Conservation (phyloP, 2,797 vertebrate genomes). For the Oreonectes daqikongensis region DNA sequence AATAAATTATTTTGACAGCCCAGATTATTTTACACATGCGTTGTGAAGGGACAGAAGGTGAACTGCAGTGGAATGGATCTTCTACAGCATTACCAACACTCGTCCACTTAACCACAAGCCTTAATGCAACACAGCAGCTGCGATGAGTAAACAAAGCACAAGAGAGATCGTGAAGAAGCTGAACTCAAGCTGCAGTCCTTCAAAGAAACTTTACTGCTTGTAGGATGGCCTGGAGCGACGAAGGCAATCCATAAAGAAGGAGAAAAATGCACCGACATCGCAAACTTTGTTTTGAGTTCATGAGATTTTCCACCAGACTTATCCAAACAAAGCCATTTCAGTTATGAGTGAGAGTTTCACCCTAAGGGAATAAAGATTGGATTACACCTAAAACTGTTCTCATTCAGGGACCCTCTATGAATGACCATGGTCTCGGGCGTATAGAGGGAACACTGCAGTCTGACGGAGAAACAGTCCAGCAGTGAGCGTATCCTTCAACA, state of each 20-base stretch:
- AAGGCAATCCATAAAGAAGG: neutral
- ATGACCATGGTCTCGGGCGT: conserved; percentile 30
- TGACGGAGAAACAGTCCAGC: conserved; percentile 63
- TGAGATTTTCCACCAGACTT: conserved; percentile 11
- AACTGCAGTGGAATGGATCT: neutral
- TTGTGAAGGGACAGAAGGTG: neutral
- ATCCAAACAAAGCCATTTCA: conserved; percentile 44
- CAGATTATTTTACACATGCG: neutral
- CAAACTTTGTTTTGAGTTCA: conserved; percentile 31
- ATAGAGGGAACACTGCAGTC: conserved; percentile 52
- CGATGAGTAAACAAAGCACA: conserved; percentile 31
- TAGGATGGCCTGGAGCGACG: neutral
- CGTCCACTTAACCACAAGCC: conserved; percentile 26
- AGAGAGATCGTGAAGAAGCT: conserved; percentile 23
- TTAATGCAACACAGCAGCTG: conserved; percentile 22
- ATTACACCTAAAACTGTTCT: conserved; percentile 50
- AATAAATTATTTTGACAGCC: neutral
- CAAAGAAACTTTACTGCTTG: conserved; percentile 5
- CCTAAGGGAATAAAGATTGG: conserved; percentile 44
- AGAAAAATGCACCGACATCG: conserved; percentile 6
- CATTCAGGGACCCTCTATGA: conserved; percentile 36
- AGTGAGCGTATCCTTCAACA: conserved; percentile 75
- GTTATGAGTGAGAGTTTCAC: conserved; percentile 32
- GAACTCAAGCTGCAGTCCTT: conserved; percentile 30
- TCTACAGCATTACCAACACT: neutral